Evolutionary conservation across 2,797 vertebrate species (phyloP), one percentile per base, ranked within the genome.

Genomic region (Buceros bicornis): DNA sequence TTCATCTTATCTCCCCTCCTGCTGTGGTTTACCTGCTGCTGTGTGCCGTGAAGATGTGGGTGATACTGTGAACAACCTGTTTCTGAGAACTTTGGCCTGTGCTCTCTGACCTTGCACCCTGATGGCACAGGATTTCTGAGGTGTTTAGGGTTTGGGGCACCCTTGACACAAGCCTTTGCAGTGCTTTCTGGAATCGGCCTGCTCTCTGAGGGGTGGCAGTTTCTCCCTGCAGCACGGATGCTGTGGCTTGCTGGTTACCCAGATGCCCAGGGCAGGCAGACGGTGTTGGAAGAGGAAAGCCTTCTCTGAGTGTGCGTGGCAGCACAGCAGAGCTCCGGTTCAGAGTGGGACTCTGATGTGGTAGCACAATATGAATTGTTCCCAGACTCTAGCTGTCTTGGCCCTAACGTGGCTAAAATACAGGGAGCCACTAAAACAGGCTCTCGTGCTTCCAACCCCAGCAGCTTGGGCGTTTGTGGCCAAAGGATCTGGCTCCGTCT

Each of bases 21-120:
- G 77, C 82, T 90, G 85, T 10, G 28, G 48, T 70, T 93, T 88
- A 60, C 51, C 90, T 95, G 84, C 57, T 83, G 50, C 51, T 69
- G 50, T 53, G 67, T 89, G 58, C 50, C 11, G 8, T 48, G 69
- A 80, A 69, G 48, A 35, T 62, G 13, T 13, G 43, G 37, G 12
- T 54, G 37, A 62, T 73, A 37, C 2, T 11, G 35, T 56, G 62
- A 92, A n/a, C 31, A 70, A 24, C 16, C 33, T 7, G 1, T 62
- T 86, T 87, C 66, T 67, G 83, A 90, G 77, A 82, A 61, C 26
- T 26, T 61, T 61, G 58, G 24, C 81, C 57, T 82, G 37, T 42
- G 45, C 37, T 64, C 35, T 57, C 48, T 28, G 17, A 42, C 35
- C 57, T 87, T 0, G 0, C 20, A 37, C 16, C 29, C 43, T 40